Percentiles rank a stretch among this genome's conserved stretches.
phyloP scores from a whole-genome alignment of 1,140 invertebrate genomes.

The Colletes gigas region DNA sequence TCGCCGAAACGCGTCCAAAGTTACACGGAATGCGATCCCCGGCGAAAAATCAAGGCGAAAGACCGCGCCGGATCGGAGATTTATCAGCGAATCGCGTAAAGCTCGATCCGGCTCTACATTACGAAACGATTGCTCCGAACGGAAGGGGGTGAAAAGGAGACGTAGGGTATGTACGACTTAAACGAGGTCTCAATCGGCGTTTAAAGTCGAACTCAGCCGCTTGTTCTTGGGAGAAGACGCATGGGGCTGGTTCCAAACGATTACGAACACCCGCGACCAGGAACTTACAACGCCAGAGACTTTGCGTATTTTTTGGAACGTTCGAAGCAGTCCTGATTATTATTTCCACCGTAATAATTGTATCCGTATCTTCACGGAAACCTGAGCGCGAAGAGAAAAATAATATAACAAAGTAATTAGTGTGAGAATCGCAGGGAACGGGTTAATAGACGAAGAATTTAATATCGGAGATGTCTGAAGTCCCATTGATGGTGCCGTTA shows the following conservation, averaged over 20 bases:
- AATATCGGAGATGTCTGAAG: constrained; percentile 17
- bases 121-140: constrained; percentile 24
- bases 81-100: constrained; percentile 22
- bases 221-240: background rate
- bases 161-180: constrained; percentile 20
- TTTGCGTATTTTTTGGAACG: too few relatives aligned
- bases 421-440: too few relatives aligned
- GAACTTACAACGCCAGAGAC: background rate
- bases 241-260: background rate
- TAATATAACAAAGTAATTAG: too few relatives aligned
- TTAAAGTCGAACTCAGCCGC: constrained; percentile 8
- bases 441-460: constrained; percentile 38
- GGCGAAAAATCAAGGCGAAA: constrained; percentile 1
- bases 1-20: background rate
- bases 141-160: background rate
- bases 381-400: too few relatives aligned
- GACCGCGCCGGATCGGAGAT: background rate
- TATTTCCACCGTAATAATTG: too few relatives aligned
- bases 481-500: constrained; percentile 23
- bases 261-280: background rate
- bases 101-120: constrained; percentile 26
- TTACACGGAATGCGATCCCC: background rate
- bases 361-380: too few relatives aligned
- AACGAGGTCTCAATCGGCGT: constrained; percentile 34
- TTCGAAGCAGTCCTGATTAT: too few relatives aligned